These are phyloP conservation scores for Prunella strophiata DNA, from an alignment of 2,797 vertebrate species.

Conservation along the genomic window DNA sequence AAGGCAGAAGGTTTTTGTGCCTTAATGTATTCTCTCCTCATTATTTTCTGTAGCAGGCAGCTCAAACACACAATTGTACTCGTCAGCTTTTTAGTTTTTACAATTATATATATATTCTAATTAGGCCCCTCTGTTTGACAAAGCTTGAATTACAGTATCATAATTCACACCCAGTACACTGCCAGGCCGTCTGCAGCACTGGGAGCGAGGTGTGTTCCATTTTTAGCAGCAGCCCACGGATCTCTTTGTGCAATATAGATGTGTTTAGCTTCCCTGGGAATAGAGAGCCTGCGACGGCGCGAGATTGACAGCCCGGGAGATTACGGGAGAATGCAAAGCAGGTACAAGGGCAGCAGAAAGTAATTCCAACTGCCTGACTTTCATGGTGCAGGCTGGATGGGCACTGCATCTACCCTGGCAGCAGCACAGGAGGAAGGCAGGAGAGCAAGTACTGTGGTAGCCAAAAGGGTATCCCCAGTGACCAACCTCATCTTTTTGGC, in stretches of 20 bases:
- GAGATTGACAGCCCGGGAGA: conserved; percentile 41
- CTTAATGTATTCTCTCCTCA: conserved; percentile 62
- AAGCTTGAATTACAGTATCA: conserved; percentile 68
- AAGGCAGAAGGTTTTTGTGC: conserved; percentile 47
- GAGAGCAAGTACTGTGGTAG: not conserved
- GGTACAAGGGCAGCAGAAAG: conserved; percentile 22
- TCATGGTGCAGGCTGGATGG: not conserved
- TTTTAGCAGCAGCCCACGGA: not conserved
- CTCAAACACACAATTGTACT: conserved; percentile 59
- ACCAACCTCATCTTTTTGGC: not conserved
- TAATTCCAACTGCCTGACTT: conserved; percentile 21
- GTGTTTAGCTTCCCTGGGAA: conserved; percentile 35
- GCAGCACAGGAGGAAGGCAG: not conserved
- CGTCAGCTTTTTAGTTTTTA: conserved; percentile 53
- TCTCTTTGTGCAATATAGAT: conserved; percentile 29
- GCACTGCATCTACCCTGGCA: not conserved
- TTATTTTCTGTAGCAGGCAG: conserved; percentile 67
- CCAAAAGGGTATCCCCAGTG: not conserved
- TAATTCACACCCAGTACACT: conserved; percentile 55
- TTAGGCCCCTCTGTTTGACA: conserved; percentile 72
- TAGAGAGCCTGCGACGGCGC: not conserved
- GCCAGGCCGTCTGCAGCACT: conserved; percentile 39
- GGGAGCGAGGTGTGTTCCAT: conserved; percentile 22
- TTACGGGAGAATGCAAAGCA: conserved; percentile 40
- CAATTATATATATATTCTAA: conserved; percentile 74